Base-by-base conservation (phyloP, 2,113 vertebrate genomes). In the Chaetodon trifascialis region DNA sequence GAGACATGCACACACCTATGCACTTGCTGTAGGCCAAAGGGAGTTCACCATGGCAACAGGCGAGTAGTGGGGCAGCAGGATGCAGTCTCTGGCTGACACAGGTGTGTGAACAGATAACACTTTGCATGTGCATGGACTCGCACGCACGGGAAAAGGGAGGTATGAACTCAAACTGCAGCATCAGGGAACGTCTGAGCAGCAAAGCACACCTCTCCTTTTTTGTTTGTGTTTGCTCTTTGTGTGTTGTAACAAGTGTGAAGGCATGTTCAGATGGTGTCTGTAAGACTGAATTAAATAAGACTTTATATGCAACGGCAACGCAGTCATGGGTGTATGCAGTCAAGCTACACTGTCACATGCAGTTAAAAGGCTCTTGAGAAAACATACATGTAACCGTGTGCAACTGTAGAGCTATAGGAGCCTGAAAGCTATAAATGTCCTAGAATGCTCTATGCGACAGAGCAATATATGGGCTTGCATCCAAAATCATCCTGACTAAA, bases 41-140 rank as follows among this genome's bases (percentile, higher is more conserved):
- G 80, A 91, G 79, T 93, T 94, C 85, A 91, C 92, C 93, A 94
- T 93, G 93, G 93, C 93, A 94, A 94, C 93, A 89, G 80, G 86
- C 89, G n/a, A n/a, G n/a, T 84, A 86, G 82, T 60, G 58, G 89
- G 90, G 86, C 85, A 89, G 84, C 76, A 79, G 84, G 83, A 85
- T 84, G 76, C 68, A 76, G 86, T 60, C 64, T 78, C 64, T 62
- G 56, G 63, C 84, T 79, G 88, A 89, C 85, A 92, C 89, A 93
- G 91, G 91, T 92, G 90, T 86, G 80, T 72, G 86, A 86, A 76
- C 77, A 62, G 87, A 92, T 91, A 91, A 81, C 82, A 80, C 85
- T 51, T 55, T 59, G 59, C 76, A 46, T 44, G 19, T 23, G 19
- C 40, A 63, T 14, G 68, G 30, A 49, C 40, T 81, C 73, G 25